phyloP scores from a whole-genome alignment of 2,888 invertebrate species.

The Limulus polyphemus region DNA sequence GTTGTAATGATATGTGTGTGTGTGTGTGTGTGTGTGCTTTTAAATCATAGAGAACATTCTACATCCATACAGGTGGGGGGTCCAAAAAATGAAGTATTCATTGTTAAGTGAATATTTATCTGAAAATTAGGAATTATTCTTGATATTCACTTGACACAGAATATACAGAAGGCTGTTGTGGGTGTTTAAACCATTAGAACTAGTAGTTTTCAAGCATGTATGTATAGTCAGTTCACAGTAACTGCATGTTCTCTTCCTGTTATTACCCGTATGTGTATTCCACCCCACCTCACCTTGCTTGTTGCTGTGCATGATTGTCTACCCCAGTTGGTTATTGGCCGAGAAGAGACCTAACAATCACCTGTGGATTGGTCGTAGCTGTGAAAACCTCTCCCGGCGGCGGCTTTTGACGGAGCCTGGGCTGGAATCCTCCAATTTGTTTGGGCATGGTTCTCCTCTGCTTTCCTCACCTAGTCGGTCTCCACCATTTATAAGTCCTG shows the following conservation, averaged over 20 bases:
- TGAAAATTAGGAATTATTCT: no score
- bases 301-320: background rate
- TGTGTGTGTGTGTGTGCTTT: no score
- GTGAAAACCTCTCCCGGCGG: conserved; percentile 25
- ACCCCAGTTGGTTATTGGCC: conserved; percentile 2
- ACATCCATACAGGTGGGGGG: no score
- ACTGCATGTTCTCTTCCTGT: background rate
- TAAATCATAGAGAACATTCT: no score
- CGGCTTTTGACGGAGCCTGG: conserved; percentile 26
- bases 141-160: no score
- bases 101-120: no score
- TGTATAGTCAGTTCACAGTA: background rate
- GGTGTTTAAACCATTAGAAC: no score
- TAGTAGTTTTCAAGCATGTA: no score
- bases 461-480: conserved; percentile 35
- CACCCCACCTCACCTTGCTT: background rate
- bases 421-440: conserved; percentile 30
- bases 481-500: conserved; percentile 31
- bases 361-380: conserved; percentile 6
- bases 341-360: conserved; percentile 5
- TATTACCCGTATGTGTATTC: background rate
- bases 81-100: no score
- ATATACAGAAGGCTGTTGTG: no score
- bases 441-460: conserved; percentile 36
- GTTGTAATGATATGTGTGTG: no score